A percentile compares a stretch with the other conserved stretches of the same genome.
These are phyloP conservation scores for Drosophila antonietae DNA, from an alignment of 2,888 invertebrate genomes.

Conservation along the genomic window DNA sequence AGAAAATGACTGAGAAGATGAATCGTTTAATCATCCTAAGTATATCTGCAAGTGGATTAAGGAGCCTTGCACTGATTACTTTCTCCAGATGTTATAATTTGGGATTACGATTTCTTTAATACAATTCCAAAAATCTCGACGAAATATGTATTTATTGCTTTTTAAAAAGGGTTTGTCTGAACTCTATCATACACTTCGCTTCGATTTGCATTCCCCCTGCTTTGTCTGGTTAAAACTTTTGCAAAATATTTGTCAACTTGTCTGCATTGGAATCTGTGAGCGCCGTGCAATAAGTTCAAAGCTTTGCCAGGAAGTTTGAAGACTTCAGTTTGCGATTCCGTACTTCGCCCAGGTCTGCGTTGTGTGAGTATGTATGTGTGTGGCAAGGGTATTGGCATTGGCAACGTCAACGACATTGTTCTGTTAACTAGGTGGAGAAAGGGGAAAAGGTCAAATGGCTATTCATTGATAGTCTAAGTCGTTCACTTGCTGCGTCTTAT, in stretches of 20 bases:
- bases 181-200: not conserved
- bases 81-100: slow-evolving; percentile 5
- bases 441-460: slow-evolving; percentile 60
- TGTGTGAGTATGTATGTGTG: not conserved
- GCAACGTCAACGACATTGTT: slow-evolving; percentile 28
- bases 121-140: not conserved
- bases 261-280: slow-evolving; percentile 54
- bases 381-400: slow-evolving; percentile 15
- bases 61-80: not conserved
- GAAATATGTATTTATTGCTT: not conserved
- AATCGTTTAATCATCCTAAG: slow-evolving; percentile 17
- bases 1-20: not conserved
- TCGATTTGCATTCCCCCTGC: not conserved
- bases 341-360: slow-evolving; percentile 14
- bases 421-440: slow-evolving; percentile 31
- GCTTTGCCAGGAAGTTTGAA: slow-evolving; percentile 55
- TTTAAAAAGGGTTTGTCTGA: not conserved
- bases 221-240: slow-evolving; percentile 30
- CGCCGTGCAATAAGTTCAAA: slow-evolving; percentile 34
- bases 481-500: slow-evolving; percentile 50
- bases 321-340: slow-evolving; percentile 35
- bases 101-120: not conserved
- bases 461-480: slow-evolving; percentile 55
- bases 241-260: slow-evolving; percentile 62
- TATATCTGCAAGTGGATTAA: not conserved